A percentile compares a stretch with the other conserved stretches of the same genome.
These are phyloP conservation scores for Halcyon badia DNA, from an alignment of 2,797 vertebrate species.

Conservation along the genomic window DNA sequence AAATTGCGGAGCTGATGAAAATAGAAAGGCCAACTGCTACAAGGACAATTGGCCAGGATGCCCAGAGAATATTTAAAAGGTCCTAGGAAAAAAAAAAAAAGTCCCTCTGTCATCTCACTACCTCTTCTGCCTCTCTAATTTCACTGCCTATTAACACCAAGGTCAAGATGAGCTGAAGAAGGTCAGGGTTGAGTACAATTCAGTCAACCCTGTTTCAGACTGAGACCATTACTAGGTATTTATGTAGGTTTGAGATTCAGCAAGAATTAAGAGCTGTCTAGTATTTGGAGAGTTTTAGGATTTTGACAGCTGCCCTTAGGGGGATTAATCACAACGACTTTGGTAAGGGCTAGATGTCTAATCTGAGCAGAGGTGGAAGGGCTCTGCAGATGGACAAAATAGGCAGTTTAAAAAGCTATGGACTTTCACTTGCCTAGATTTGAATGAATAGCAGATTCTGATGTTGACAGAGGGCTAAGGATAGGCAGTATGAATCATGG, in stretches of 20 bases:
- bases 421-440: not conserved
- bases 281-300: not conserved
- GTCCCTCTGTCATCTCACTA: not conserved
- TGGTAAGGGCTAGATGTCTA: not conserved
- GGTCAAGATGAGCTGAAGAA: not conserved
- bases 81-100: not conserved
- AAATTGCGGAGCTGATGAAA: not conserved
- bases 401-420: not conserved
- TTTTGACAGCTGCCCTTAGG: not conserved
- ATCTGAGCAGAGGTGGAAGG: not conserved
- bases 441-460: not conserved
- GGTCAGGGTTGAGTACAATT: not conserved
- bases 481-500: not conserved
- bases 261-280: not conserved
- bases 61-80: not conserved
- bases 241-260: not conserved
- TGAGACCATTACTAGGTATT: not conserved
- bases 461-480: not conserved
- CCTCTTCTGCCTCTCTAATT: not conserved
- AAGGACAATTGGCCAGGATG: not conserved
- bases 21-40: not conserved
- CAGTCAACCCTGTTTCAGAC: accelerated
- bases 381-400: not conserved
- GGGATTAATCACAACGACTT: not conserved
- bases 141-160: not conserved